These are phyloP conservation scores for Styela clava DNA, from an alignment of 23 tunicate species.

Conservation along the genomic window DNA sequence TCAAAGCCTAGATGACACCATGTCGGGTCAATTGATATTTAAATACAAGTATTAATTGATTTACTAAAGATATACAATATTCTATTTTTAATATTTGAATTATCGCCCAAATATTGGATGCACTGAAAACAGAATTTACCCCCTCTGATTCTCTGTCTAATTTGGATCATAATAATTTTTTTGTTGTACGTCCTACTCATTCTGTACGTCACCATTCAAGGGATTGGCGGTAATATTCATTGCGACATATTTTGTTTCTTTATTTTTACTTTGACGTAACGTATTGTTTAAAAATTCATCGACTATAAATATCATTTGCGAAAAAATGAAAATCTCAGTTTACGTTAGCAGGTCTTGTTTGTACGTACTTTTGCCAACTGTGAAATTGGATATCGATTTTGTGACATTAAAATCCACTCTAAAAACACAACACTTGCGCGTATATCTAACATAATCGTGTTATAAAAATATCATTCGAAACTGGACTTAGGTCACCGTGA, in stretches of 20 bases:
- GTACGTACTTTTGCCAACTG: not conserved
- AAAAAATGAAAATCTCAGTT: not conserved
- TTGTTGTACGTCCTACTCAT: no score
- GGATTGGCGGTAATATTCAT: not conserved
- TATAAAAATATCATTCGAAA: not conserved
- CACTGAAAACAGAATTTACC: no score
- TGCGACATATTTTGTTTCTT: not conserved
- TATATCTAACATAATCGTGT: not conserved
- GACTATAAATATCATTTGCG: not conserved
- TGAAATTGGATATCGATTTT: not conserved
- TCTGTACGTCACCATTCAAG: no score
- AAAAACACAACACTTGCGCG: not conserved
- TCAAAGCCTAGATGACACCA: no score
- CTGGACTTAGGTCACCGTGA: not conserved
- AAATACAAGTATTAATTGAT: no score
- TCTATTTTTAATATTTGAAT: no score
- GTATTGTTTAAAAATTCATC: not conserved
- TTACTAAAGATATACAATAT: no score
- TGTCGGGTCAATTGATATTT: no score
- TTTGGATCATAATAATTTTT: no score
- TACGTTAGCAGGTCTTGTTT: not conserved
- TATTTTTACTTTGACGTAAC: not conserved
- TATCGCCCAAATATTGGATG: no score
- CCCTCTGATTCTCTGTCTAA: no score
- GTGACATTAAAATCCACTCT: not conserved